phyloP scores from a whole-genome alignment of 2,888 invertebrate species.

The Portevinia maculata region DNA sequence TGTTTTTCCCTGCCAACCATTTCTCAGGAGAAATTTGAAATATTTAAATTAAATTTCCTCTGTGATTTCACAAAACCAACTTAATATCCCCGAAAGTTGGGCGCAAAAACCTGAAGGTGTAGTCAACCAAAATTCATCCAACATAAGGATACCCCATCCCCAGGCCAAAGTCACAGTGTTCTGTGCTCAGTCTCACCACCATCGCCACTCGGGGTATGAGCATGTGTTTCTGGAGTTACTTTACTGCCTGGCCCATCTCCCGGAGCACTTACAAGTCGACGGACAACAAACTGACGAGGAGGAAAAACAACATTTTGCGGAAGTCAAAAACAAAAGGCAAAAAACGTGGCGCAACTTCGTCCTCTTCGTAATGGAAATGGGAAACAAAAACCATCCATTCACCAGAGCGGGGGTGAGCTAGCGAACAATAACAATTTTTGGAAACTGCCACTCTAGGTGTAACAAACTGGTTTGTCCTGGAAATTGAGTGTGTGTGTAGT shows the following conservation, averaged over 20 bases:
- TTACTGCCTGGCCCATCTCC: constrained; percentile 41
- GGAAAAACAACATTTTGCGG: constrained; percentile 64
- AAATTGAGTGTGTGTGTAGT: constrained; percentile 30
- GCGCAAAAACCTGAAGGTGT: constrained; percentile 70
- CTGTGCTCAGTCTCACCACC: neutral
- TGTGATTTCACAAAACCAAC: constrained; percentile 74
- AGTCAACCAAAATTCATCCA: constrained; percentile 67
- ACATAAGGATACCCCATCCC: constrained; percentile 15
- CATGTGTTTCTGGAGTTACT: constrained; percentile 52
- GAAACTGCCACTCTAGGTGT: constrained; percentile 58
- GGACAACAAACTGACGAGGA: constrained; percentile 64
- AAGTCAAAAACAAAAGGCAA: constrained; percentile 53
- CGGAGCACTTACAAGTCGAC: constrained; percentile 64
- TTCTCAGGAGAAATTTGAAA: constrained; percentile 75
- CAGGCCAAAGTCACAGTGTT: neutral
- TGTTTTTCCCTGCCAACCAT: constrained; percentile 72
- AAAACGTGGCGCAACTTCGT: neutral
- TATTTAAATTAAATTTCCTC: constrained; percentile 75
- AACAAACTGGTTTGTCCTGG: constrained; percentile 49
- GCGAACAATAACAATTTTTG: constrained; percentile 53
- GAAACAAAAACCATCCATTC: constrained; percentile 23
- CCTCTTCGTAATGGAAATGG: neutral
- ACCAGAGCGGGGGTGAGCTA: constrained; percentile 2
- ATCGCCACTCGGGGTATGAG: neutral
- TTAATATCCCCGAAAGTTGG: constrained; percentile 74